Evolutionary conservation across 2,888 invertebrate species (phyloP), one percentile per base, ranked within the genome.

Genomic region (Limulus polyphemus): DNA sequence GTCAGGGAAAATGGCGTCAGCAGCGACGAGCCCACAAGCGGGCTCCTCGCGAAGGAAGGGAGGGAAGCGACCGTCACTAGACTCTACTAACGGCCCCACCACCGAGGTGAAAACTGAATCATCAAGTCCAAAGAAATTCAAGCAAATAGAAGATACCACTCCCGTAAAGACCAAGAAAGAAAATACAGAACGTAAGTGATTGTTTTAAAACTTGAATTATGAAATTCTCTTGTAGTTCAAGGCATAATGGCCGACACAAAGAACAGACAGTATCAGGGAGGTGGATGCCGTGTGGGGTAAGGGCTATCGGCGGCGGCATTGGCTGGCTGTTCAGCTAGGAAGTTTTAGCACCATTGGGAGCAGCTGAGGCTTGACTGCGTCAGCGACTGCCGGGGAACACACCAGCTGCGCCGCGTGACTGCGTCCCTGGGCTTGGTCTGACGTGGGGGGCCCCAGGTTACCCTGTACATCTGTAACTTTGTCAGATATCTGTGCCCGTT

Each of bases 1-100:
- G 32, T 46, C 16, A n/a, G 47, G 46, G n/a, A 65, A 65, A 65
- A 65, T 65, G 65, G 65, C 65, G 65, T 59, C 65, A n/a, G 57
- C 65, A 58, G 62, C 58, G 50, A 60, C 50, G 16, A 55, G 10
- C 55, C n/a, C 32, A 46, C n/a, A 17, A n/a, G 11, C 55, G 17
- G 32, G n/a, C 17, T 62, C 65, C 4, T 17, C 60, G 52, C 65
- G 65, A 48, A 61, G 65, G 47, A 65, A 65, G 65, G 65, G 60
- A 57, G 58, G 60, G 54, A 65, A 65, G 65, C 57, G 65, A 57
- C 61, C 62, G 60, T 57, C 56, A 55, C 59, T 59, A 49, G 60
- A 60, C 56, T 58, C 58, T 5, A 32, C 32, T 32, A 32, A 32
- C 32, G 32, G 32, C 32, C 32, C 32, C 32, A 32, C 32, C 32